Evolutionary conservation across 2,113 vertebrate species (phyloP), one percentile per base, ranked within the genome.

Genomic region (Campylorhamphus procurvoides): DNA sequence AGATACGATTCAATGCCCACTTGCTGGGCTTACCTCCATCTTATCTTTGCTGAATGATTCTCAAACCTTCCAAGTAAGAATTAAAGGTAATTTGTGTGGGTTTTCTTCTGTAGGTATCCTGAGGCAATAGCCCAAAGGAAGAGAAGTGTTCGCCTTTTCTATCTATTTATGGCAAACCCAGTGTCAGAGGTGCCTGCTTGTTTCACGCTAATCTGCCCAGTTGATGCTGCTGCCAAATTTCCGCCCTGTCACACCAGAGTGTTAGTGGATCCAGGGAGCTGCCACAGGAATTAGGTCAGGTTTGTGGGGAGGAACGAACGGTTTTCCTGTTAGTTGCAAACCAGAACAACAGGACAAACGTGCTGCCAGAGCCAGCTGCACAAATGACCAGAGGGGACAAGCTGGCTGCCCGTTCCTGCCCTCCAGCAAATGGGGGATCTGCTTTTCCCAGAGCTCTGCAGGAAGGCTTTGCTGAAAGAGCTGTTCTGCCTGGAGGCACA

Each of bases 241-340:
- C 87, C 1, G 0, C 60, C n/a, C 66, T 4, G 1, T 92, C 93
- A 82, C 84, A 56, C 28, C 76, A 52, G 79, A 3, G 24, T 18
- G 55, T 87, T 63, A 73, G 80, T 46, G 19, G 50, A 79, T 93
- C 56, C 66, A 72, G 66, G 59, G 73, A 87, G 49, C 87, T 89
- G 89, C 80, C 14, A 0, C 52, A 58, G 69, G 86, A 97, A 90
- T 44, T 90, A 44, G 93, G 96, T 95, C 91, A 94, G 73, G 56
- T 89, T 95, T 90, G 81, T 2, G 2, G 52, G 59, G 69, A 93
- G 64, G 52, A 56, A 74, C 0, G 1, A 72, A 44, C 4, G 1
- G 69, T 86, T 74, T 74, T 39, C 80, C 89, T 71, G 55, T 84
- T 93, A 63, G 27, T n/a, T 17, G 31, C 68, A 74, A 59, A 56